These are phyloP conservation scores for Hucho hucho DNA, from an alignment of 2,113 vertebrate species.

Conservation along the genomic window DNA sequence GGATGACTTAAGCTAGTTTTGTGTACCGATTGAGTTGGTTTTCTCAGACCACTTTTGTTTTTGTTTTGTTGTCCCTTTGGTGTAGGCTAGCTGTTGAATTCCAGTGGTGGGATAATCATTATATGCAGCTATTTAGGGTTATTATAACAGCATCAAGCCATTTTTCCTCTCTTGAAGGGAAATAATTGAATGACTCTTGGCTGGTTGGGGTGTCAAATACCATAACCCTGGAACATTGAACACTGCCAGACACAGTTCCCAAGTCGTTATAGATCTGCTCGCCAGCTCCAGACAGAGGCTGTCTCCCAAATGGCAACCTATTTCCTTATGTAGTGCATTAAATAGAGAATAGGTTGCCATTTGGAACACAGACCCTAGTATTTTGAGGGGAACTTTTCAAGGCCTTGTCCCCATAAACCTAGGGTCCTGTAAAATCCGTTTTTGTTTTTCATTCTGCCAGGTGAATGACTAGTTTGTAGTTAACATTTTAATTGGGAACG, in stretches of 20 bases:
- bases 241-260: background rate
- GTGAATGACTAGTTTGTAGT: too few species aligned
- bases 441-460: too few species aligned
- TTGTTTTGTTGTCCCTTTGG: background rate
- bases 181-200: slow-evolving; percentile 1
- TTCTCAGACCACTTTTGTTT: background rate
- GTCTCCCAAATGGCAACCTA: too few species aligned
- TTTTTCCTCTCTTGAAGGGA: background rate
- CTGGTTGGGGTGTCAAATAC: slow-evolving; percentile 8
- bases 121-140: background rate
- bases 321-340: too few species aligned
- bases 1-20: background rate
- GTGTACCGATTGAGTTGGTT: background rate
- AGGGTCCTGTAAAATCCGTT: background rate
- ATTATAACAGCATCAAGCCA: background rate
- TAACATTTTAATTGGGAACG: too few species aligned
- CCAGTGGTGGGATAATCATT: background rate
- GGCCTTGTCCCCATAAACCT: slow-evolving; percentile 5
- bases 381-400: slow-evolving; percentile 27
- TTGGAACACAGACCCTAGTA: background rate
- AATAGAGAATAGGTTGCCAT: too few species aligned
- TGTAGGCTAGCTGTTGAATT: background rate
- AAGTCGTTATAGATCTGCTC: slow-evolving; percentile 20
- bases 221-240: background rate
- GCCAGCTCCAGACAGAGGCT: background rate